phyloP scores from a whole-genome alignment of 2,888 invertebrate genomes.

The Chymomyza procnemis region DNA sequence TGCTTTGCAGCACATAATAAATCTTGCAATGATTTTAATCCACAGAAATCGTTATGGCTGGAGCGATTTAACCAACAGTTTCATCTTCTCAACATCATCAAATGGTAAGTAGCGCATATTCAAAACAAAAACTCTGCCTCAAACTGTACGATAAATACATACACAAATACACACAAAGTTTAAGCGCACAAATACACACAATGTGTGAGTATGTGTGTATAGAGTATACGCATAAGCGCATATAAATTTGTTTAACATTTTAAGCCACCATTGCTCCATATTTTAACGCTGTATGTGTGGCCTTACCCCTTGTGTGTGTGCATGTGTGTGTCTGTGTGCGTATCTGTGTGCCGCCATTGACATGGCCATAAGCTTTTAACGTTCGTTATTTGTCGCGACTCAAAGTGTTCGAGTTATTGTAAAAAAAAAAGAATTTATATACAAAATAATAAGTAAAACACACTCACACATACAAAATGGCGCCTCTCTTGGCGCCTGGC shows the following conservation, averaged over 20 bases:
- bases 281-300: neutral
- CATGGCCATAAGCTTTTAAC: slow-evolving; percentile 19
- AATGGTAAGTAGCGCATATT: slow-evolving; percentile 79
- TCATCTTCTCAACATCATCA: slow-evolving; percentile 83
- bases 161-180: slow-evolving; percentile 4
- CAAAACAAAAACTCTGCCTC: slow-evolving; percentile 6
- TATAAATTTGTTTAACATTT: slow-evolving; percentile 8
- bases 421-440: neutral
- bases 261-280: slow-evolving; percentile 5
- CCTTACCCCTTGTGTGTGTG: neutral
- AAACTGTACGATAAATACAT: neutral
- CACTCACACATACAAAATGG: neutral
- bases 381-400: slow-evolving; percentile 1
- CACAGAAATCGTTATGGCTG: slow-evolving; percentile 83
- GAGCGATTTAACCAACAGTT: slow-evolving; percentile 83
- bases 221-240: neutral
- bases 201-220: neutral
- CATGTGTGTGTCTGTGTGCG: slow-evolving; percentile 2
- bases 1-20: neutral
- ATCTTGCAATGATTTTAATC: slow-evolving; percentile 16
- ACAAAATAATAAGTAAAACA: slow-evolving; percentile 2
- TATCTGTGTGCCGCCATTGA: slow-evolving; percentile 7
- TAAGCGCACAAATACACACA: slow-evolving; percentile 20
- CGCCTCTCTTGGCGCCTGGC: slow-evolving; percentile 28
- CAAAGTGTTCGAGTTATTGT: neutral